Percentiles rank a stretch among this genome's conserved stretches.
Conservation (phyloP, 1,140 invertebrate genomes). For the Colletes latitarsis region DNA sequence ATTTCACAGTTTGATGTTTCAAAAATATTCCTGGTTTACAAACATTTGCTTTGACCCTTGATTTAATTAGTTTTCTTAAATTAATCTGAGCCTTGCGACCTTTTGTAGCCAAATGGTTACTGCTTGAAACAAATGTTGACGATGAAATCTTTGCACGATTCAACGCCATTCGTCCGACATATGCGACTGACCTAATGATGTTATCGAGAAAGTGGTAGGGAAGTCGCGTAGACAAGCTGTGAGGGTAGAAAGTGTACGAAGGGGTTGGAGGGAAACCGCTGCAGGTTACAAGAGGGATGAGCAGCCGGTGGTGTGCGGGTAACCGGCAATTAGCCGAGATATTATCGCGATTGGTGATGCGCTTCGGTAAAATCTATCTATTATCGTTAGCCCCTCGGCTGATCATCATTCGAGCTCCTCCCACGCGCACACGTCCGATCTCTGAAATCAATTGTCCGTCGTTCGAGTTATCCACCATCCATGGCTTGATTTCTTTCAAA, state of each 20-base stretch:
- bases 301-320: constrained; percentile 38
- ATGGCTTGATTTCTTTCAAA: constrained; percentile 3
- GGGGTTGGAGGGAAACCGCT: not conserved
- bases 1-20: too few species aligned
- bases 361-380: constrained; percentile 49
- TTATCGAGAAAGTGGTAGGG: not conserved
- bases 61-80: too few species aligned
- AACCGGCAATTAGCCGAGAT: constrained; percentile 62
- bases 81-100: too few species aligned
- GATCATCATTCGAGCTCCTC: not conserved
- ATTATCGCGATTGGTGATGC: constrained; percentile 57
- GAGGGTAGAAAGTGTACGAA: not conserved
- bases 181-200: not conserved
- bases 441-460: constrained; percentile 37
- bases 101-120: too few species aligned
- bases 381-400: constrained; percentile 36
- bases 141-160: not conserved
- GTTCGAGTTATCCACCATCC: not conserved
- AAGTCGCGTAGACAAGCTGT: not conserved
- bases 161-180: not conserved
- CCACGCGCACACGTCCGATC: not conserved
- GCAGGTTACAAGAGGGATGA: constrained; percentile 23
- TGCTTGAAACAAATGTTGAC: too few species aligned
- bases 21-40: too few species aligned
- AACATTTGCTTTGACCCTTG: too few species aligned